Evolutionary conservation across 2,113 vertebrate genomes (phyloP), one percentile per base, ranked within the genome.

Genomic region (Apus apus): DNA sequence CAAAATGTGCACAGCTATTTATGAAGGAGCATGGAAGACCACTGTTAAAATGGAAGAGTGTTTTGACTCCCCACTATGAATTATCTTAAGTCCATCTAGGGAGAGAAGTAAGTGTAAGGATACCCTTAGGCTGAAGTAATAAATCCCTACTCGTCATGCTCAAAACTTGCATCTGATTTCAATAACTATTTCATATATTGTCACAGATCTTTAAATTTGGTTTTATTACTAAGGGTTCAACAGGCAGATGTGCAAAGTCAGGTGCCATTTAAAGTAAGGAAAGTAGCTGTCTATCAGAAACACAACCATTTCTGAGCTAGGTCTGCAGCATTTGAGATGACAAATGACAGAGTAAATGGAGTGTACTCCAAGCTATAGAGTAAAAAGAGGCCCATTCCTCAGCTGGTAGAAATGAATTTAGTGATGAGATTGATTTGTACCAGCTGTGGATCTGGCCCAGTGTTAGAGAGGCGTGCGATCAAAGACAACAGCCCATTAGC

Each of bases 401-500:
- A 91, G 77, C 84, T 94, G 87, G 77, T 78, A 78, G 81, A 50
- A 89, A 81, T 87, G 0, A 82, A 45, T 57, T 53, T 87, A 71
- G 86, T 50, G 50, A 95, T 86, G 66, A 79, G 77, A 16, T 65
- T 89, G 84, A 92, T 94, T 91, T 60, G 70, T 77, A 77, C 21
- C 87, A 92, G 87, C 84, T 91, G 91, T 83, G 71, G 62, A 56
- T 46, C 9, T 74, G 23, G 10, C 12, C 36, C 6, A 15, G 11
- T 2, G 1, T 38, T 65, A 57, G 12, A 18, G 38, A 43, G 76
- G 36, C 36, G 30, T n/a, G 38, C 54, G 30, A 89, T 54, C 3
- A 62, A 79, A 70, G 21, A 12, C 10, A 87, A 1, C 6, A 57
- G 34, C 1, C 2, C 2, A 7, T 40, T 21, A 79, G 38, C 5